Base-by-base conservation (phyloP, 2,113 vertebrate genomes). In the Xyrauchen texanus region DNA sequence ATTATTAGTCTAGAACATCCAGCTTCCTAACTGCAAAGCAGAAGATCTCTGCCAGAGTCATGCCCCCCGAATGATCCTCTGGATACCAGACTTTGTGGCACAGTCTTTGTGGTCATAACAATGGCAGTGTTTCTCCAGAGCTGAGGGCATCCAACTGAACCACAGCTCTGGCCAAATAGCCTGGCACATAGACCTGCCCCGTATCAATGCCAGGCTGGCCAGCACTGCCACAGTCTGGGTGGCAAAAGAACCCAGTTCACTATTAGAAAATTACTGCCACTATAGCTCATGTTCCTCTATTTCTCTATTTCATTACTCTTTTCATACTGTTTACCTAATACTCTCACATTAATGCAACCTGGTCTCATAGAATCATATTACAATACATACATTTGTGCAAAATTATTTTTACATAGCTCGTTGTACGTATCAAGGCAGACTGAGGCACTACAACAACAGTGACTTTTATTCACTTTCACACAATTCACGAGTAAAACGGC, bases 91-190 rank as follows among this genome's bases (percentile, higher is more conserved):
- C 34, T 57, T 34, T 34, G 1, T 1, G 21, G 21, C 21, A 34
- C 84, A 73, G 82, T 81, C 84, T 90, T 90, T 90, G 90, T 89
- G 88, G 87, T 86, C 84, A 89, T 90, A 90, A 91, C 58, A 49
- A 87, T 90, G 86, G 87, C 21, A 34, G 87, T 87, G 70, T 61
- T 72, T 72, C 85, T 82, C 87, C 86, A 12, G 83, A 80, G 86
- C 88, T 34, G 21, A 88, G 85, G 86, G 84, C 85, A 84, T 82
- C 78, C 13, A 61, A 72, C 44, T 72, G 44, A 61, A 60, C 42
- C 84, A 82, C 84, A 86, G 82, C 81, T 83, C 60, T 75, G 52
- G 87, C 90, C 90, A 91, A 83, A 83, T 76, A 62, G 21, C 21
- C 21, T 34, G 21, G 21, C 21, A 34, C 21, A 34, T 34, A 34